Percentiles rank a stretch among this genome's conserved stretches.
Conservation (phyloP, 1,140 invertebrate genomes). For the Telenomus remus region DNA sequence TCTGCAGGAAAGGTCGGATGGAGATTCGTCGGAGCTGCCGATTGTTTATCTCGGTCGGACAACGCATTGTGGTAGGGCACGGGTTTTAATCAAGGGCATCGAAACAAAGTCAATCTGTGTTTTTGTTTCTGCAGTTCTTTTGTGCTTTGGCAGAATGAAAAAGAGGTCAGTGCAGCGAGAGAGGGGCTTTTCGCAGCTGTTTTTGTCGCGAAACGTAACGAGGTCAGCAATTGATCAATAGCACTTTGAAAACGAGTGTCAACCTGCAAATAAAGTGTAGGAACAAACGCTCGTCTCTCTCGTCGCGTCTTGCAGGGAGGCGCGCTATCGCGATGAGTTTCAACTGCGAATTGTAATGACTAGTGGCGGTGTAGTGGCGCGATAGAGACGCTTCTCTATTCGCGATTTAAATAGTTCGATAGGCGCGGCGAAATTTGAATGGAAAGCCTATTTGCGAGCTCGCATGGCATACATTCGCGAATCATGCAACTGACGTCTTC, state of each 20-base stretch:
- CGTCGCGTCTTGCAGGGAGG: constrained; percentile 5
- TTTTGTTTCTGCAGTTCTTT: too few relatives aligned
- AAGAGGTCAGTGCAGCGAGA: constrained; percentile 23
- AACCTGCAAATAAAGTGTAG: constrained; percentile 39
- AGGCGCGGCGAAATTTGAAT: constrained; percentile 58
- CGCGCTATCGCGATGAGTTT: constrained; percentile 54
- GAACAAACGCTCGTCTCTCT: constrained; percentile 34
- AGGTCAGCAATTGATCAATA: constrained; percentile 53
- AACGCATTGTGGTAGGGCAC: neutral
- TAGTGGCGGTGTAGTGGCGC: constrained; percentile 33
- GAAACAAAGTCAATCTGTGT: too few relatives aligned
- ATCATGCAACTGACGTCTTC: constrained; percentile 62
- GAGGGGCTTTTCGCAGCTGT: constrained; percentile 21
- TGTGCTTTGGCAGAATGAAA: neutral
- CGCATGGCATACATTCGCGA: constrained; percentile 65
- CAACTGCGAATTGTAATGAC: constrained; percentile 42
- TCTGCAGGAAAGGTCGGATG: too few relatives aligned
- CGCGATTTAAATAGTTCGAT: constrained; percentile 60
- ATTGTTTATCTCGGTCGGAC: neutral
- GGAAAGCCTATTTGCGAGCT: constrained; percentile 59
- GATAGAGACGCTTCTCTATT: constrained; percentile 52
- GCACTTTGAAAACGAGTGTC: constrained; percentile 39
- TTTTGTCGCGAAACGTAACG: constrained; percentile 33
- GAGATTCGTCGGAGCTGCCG: neutral
- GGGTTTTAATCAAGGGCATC: too few relatives aligned